phyloP scores from a whole-genome alignment of 2,797 vertebrate species.

The Sebastolobus altivelis region DNA sequence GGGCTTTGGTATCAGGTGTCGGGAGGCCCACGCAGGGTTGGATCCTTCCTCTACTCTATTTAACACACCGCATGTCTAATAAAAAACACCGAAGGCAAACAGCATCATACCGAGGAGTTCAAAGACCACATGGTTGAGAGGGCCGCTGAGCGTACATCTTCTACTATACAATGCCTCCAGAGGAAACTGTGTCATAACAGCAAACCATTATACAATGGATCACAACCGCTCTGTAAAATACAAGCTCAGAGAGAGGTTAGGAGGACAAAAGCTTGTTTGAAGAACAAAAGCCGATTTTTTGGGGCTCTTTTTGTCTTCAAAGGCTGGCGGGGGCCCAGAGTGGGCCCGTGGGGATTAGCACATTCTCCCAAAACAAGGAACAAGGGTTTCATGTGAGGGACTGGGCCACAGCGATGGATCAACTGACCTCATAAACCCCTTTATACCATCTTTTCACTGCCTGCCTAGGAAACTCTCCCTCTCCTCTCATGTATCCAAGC shows the following conservation, averaged over 20 bases:
- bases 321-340: slow-evolving; percentile 54
- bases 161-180: slow-evolving; percentile 53
- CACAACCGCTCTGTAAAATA: slow-evolving; percentile 54
- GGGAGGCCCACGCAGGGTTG: slow-evolving; percentile 63
- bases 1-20: slow-evolving; percentile 68
- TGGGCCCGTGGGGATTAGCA: slow-evolving; percentile 72
- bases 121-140: slow-evolving; percentile 27
- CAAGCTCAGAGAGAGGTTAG: slow-evolving; percentile 54
- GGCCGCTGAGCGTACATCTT: slow-evolving; percentile 28
- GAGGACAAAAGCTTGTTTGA: slow-evolving; percentile 63
- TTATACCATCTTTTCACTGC: slow-evolving; percentile 49
- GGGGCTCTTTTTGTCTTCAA: slow-evolving; percentile 63
- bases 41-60: slow-evolving; percentile 47
- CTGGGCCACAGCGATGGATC: slow-evolving; percentile 56
- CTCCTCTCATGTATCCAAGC: slow-evolving; percentile 10
- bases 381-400: slow-evolving; percentile 72
- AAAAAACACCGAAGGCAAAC: slow-evolving; percentile 43
- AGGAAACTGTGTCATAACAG: slow-evolving; percentile 57
- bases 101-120: slow-evolving; percentile 40
- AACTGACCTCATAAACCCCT: slow-evolving; percentile 66
- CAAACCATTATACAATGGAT: slow-evolving; percentile 53
- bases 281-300: slow-evolving; percentile 74
- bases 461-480: slow-evolving; percentile 52
- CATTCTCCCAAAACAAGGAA: slow-evolving; percentile 77
- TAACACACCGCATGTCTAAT: slow-evolving; percentile 38